A percentile compares a stretch with the other conserved stretches of the same genome.
Conservation (phyloP, 1,140 invertebrate genomes). For the Hylyphantes graminicola region DNA sequence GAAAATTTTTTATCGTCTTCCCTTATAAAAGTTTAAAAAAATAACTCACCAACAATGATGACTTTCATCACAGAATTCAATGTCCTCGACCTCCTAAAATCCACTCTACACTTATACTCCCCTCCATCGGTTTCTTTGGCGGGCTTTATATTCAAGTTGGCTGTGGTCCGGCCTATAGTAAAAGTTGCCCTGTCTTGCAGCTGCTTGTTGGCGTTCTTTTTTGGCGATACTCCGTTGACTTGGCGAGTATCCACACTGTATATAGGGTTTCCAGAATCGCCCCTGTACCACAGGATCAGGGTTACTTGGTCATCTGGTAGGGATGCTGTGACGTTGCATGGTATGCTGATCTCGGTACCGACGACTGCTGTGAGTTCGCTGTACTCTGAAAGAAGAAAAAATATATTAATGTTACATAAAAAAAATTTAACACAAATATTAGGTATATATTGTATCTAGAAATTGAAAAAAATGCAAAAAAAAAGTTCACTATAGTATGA, state of each 20-base stretch:
- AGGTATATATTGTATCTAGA: too few species aligned
- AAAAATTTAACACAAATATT: too few species aligned
- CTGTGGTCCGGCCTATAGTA: conserved; percentile 67
- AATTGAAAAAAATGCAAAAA: too few species aligned
- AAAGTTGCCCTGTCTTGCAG: conserved; percentile 57
- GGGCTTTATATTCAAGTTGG: conserved; percentile 79
- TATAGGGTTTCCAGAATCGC: conserved; percentile 83
- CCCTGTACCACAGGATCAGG: conserved; percentile 91
- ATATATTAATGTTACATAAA: too few species aligned
- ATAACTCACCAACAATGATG: conserved; percentile 56
- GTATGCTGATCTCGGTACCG: conserved; percentile 68
- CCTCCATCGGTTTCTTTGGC: conserved; percentile 57
- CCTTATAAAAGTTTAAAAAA: neutral
- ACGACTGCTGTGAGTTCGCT: conserved; percentile 50
- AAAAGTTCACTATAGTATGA: too few species aligned
- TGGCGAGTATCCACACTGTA: conserved; percentile 70
- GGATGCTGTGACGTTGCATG: conserved; percentile 82
- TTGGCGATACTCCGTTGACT: conserved; percentile 37
- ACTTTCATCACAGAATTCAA: conserved; percentile 56
- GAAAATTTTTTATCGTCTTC: too few species aligned
- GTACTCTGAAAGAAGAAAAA: conserved; percentile 49
- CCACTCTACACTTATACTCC: conserved; percentile 62
- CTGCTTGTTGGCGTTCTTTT: conserved; percentile 60
- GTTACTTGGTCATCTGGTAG: conserved; percentile 84
- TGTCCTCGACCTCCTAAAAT: conserved; percentile 60